phyloP scores from a whole-genome alignment of 2,113 vertebrate species.

The Prionailurus bengalensis region DNA sequence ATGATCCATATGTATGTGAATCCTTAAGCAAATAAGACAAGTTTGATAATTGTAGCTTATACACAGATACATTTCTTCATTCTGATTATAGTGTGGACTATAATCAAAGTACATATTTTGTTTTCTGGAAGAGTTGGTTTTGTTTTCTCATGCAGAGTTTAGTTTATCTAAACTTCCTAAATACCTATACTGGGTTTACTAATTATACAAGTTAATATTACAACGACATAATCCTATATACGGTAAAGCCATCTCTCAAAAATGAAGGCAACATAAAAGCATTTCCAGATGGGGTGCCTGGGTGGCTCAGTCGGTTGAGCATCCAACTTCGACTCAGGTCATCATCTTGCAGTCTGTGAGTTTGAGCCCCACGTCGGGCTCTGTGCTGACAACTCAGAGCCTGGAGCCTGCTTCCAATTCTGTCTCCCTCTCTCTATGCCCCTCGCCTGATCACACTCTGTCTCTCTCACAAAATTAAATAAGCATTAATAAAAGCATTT shows the following conservation, averaged over 20 bases:
- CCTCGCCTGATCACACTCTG: no score
- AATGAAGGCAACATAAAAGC: background rate
- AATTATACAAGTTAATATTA: background rate
- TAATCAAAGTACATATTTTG: background rate
- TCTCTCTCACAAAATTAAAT: no score
- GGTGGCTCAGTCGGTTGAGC: no score
- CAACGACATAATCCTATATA: background rate
- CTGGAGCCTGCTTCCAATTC: no score
- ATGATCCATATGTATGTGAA: background rate
- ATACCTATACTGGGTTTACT: background rate
- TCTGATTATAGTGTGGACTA: background rate
- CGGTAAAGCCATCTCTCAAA: background rate
- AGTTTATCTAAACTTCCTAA: background rate
- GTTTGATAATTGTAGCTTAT: background rate
- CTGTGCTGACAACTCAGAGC: no score
- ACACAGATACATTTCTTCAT: background rate
- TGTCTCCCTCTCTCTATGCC: no score
- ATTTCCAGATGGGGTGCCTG: no score
- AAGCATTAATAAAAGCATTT: background rate
- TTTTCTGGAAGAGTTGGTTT: background rate
- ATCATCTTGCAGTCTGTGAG: no score
- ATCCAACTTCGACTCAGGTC: no score
- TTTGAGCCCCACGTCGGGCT: no score
- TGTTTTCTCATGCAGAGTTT: background rate
- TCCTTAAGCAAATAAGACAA: background rate